Conservation (phyloP, 2,888 invertebrate genomes). For the Ferdinandea cuprea region DNA sequence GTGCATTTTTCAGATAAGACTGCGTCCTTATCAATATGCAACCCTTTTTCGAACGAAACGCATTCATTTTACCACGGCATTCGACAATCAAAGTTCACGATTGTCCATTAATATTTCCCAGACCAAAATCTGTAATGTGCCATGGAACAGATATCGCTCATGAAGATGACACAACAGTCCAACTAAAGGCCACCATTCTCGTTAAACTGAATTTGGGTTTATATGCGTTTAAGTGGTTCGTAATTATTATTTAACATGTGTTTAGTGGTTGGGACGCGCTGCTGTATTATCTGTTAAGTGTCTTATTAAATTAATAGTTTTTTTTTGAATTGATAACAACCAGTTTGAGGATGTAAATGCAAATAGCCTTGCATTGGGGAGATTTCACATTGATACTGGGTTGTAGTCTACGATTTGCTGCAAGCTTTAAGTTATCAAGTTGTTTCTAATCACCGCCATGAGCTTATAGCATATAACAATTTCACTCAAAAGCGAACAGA, state of each 20-base stretch:
- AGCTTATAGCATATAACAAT: too few relatives aligned
- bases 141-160: constrained; percentile 15
- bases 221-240: constrained; percentile 51
- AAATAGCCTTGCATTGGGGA: neutral
- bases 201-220: constrained; percentile 47
- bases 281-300: constrained; percentile 10
- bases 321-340: neutral
- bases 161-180: constrained; percentile 4
- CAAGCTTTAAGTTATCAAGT: constrained; percentile 3
- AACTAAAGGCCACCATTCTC: constrained; percentile 34
- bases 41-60: neutral
- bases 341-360: neutral
- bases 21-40: constrained; percentile 24
- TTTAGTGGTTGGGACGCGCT: constrained; percentile 22
- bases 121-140: neutral
- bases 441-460: neutral
- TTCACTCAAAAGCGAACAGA: neutral
- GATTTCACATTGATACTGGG: neutral
- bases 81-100: constrained; percentile 1
- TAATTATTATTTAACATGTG: constrained; percentile 61
- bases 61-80: constrained; percentile 1
- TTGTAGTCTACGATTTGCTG: neutral
- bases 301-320: constrained; percentile 37
- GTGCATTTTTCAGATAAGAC: constrained; percentile 10
- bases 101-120: constrained; percentile 27